phyloP scores from a whole-genome alignment of 1,140 invertebrate genomes.

The Diachasma alloeum region DNA sequence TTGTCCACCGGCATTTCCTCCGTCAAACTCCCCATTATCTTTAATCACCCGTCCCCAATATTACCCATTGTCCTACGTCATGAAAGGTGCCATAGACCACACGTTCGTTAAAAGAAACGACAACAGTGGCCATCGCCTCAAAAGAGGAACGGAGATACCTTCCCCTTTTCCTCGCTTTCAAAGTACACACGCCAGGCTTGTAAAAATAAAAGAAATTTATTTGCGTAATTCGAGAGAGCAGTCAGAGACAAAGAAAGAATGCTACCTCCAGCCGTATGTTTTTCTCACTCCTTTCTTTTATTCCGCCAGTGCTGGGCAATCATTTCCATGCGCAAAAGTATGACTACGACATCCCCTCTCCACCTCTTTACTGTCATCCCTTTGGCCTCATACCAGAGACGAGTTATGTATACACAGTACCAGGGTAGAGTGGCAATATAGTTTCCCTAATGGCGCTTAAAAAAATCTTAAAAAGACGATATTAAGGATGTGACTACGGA shows the following conservation, averaged over 20 bases:
- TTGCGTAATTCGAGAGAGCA: slow-evolving; percentile 55
- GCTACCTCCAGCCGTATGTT: slow-evolving; percentile 50
- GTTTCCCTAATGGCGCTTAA: slow-evolving; percentile 66
- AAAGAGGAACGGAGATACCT: background rate
- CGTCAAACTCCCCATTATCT: background rate
- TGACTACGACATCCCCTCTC: slow-evolving; percentile 11
- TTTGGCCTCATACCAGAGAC: background rate
- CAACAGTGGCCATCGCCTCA: background rate
- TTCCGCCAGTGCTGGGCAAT: slow-evolving; percentile 43
- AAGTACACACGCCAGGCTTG: slow-evolving; percentile 38
- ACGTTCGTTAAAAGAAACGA: slow-evolving; percentile 1
- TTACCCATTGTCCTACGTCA: background rate
- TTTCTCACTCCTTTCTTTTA: background rate
- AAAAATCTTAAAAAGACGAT: slow-evolving; percentile 64
- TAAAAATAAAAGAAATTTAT: slow-evolving; percentile 66
- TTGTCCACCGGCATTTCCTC: background rate
- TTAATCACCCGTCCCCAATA: background rate
- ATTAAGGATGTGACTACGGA: slow-evolving; percentile 63
- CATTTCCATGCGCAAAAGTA: slow-evolving; percentile 28
- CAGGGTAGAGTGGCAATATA: slow-evolving; percentile 60
- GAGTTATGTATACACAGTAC: slow-evolving; percentile 6
- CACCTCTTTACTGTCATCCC: slow-evolving; percentile 15
- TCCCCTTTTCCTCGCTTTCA: background rate
- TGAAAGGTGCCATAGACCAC: background rate
- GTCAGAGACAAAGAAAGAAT: background rate